Evolutionary conservation across 1,140 invertebrate genomes (phyloP).

Genomic region (Drosophila bipectinata): DNA sequence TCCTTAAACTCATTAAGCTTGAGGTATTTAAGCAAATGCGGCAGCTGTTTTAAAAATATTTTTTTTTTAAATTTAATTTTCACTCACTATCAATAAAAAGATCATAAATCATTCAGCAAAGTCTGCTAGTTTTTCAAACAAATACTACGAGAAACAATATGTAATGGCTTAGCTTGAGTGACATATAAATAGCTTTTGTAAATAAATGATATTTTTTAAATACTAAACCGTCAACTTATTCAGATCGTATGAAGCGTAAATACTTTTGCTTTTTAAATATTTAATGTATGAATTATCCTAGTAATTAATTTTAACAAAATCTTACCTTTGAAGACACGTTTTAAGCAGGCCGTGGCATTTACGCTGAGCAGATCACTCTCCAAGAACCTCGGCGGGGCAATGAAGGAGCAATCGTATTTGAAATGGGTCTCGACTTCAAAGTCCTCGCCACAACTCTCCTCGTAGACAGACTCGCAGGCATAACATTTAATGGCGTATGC

Average conservation of each 20-base stretch:
- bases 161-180: not conserved
- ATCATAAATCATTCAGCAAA: conserved; percentile 21
- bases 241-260: no score
- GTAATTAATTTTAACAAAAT: not conserved
- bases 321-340: conserved; percentile 66
- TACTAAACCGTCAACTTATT: no score
- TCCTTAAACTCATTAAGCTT: not conserved
- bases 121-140: not conserved
- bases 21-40: not conserved
- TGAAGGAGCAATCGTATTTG: conserved; percentile 74
- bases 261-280: no score
- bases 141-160: not conserved
- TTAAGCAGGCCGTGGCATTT: conserved; percentile 79
- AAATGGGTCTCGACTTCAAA: conserved; percentile 74
- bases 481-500: conserved; percentile 77
- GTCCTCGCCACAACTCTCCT: conserved; percentile 67
- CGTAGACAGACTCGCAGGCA: conserved; percentile 75
- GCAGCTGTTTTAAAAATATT: not conserved
- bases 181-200: not conserved
- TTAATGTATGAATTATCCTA: no score
- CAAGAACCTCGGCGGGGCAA: conserved; percentile 70
- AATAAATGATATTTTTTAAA: not conserved
- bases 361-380: conserved; percentile 51
- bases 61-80: not conserved
- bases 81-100: conserved; percentile 5